Conservation (phyloP, 2,113 vertebrate species). For the Ahaetulla prasina region DNA sequence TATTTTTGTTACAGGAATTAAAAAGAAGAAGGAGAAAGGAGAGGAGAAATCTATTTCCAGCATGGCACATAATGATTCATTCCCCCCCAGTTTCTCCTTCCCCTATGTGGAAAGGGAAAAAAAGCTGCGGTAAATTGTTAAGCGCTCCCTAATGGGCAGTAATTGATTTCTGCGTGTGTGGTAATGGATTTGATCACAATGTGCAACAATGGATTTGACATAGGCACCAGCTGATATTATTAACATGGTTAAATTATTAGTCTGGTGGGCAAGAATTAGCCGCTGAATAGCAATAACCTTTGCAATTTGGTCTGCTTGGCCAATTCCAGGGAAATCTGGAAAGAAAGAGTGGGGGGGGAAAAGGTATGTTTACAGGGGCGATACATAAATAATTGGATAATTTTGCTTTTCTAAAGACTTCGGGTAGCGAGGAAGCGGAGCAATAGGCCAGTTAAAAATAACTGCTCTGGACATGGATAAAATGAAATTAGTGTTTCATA, state of each 20-base stretch:
- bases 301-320: background rate
- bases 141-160: conserved; percentile 60
- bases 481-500: fast-evolving
- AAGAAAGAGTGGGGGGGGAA: background rate
- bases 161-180: conserved; percentile 63
- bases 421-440: background rate
- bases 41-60: conserved; percentile 34
- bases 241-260: conserved; percentile 45
- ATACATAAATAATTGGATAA: background rate
- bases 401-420: background rate
- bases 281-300: background rate
- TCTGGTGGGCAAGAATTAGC: conserved; percentile 4
- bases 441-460: conserved; percentile 2
- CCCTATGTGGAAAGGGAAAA: conserved; percentile 47
- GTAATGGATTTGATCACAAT: conserved; percentile 56
- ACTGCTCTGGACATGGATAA: fast-evolving
- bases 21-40: too few relatives aligned
- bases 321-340: fast-evolving
- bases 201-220: conserved; percentile 63
- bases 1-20: background rate
- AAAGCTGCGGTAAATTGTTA: conserved; percentile 53
- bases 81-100: background rate
- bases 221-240: conserved; percentile 49
- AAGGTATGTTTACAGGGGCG: conserved; percentile 14
- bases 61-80: conserved; percentile 47